These are phyloP conservation scores for Scylla paramamosain DNA, from an alignment of 1,140 invertebrate genomes.

Conservation along the genomic window DNA sequence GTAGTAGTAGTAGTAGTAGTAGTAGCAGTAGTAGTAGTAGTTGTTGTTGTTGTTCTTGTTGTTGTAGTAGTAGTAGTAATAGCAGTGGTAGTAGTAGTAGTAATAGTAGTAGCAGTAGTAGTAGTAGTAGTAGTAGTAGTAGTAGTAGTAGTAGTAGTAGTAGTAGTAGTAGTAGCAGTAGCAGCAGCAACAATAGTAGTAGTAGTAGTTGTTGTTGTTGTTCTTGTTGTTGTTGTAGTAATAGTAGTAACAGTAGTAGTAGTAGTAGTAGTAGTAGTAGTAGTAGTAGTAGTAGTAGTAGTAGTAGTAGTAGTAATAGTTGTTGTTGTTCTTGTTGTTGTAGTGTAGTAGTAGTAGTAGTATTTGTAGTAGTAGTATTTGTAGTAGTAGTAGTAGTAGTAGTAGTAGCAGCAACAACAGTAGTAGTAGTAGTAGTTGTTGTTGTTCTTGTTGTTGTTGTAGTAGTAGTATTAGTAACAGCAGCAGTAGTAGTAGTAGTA, in stretches of 20 bases:
- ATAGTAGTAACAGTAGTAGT: neutral
- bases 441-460: neutral
- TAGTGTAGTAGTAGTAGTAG: neutral
- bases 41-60: no score
- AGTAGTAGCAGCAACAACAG: neutral
- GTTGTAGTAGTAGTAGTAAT: no score
- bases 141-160: no score
- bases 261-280: neutral
- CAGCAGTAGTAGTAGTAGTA: neutral
- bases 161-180: no score
- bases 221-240: neutral
- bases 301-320: neutral
- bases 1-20: no score
- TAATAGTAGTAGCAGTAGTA: neutral
- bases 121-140: neutral
- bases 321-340: fast-evolving
- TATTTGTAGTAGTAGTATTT: neutral
- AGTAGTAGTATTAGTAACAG: neutral
- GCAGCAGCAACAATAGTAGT: no score
- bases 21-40: no score
- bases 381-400: neutral
- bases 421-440: neutral
- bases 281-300: neutral
- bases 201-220: no score
- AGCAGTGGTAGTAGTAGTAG: no score